Conservation (phyloP, 1,140 invertebrate species). For the Asbolus verrucosus region DNA sequence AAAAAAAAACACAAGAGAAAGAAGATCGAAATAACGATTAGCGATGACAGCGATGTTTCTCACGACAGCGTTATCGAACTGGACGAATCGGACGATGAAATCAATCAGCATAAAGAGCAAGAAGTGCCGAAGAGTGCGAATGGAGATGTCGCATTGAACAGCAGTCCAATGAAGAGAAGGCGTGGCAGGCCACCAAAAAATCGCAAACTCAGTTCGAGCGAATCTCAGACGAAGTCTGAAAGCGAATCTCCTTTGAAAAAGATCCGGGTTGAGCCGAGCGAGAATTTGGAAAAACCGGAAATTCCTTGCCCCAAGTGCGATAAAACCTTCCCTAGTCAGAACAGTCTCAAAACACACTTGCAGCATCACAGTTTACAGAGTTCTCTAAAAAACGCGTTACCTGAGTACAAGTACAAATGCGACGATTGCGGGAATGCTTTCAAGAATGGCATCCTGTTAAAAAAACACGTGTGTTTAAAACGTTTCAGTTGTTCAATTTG, state of each 20-base stretch:
- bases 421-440: constrained; percentile 55
- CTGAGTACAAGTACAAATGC: constrained; percentile 57
- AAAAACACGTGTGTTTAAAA: constrained; percentile 53
- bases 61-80: constrained; percentile 52
- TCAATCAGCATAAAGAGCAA: background rate
- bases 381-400: constrained; percentile 44
- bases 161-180: constrained; percentile 40
- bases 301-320: constrained; percentile 69
- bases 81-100: constrained; percentile 52
- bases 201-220: constrained; percentile 9
- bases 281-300: constrained; percentile 49
- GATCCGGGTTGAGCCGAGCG: constrained; percentile 31
- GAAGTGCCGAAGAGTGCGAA: constrained; percentile 6
- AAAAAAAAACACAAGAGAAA: constrained; percentile 51
- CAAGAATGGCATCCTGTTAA: constrained; percentile 59
- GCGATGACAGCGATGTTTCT: constrained; percentile 42
- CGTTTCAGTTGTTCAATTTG: constrained; percentile 54
- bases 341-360: constrained; percentile 71
- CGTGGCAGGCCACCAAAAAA: constrained; percentile 50
- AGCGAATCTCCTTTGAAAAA: constrained; percentile 40
- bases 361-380: constrained; percentile 59
- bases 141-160: no score
- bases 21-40: constrained; percentile 42
- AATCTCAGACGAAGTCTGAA: background rate
- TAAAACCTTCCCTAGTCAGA: constrained; percentile 70